Evolutionary conservation across 2,888 invertebrate genomes (phyloP).

Genomic region (Campoplex capitator): DNA sequence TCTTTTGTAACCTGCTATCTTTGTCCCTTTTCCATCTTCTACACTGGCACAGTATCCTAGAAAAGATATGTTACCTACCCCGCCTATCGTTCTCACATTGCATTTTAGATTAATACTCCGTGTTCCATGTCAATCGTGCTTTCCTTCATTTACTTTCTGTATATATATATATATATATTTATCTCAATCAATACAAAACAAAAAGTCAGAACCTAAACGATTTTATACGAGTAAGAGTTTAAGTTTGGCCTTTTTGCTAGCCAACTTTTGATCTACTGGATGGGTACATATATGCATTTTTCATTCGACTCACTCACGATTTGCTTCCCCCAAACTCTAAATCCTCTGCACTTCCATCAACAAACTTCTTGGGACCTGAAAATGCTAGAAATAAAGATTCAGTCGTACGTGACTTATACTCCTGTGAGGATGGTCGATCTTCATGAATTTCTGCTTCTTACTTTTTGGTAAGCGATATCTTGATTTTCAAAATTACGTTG

Average conservation of each 20-base stretch:
- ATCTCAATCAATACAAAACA: not conserved
- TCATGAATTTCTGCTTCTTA: constrained; percentile 74
- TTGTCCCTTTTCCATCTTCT: constrained; percentile 34
- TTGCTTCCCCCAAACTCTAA: not conserved
- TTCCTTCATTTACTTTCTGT: not conserved
- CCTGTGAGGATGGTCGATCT: constrained; percentile 74
- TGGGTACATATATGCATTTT: not conserved
- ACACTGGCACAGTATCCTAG: constrained; percentile 42
- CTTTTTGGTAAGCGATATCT: constrained; percentile 72
- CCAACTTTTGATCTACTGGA: not conserved
- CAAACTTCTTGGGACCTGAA: constrained; percentile 28
- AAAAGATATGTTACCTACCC: constrained; percentile 52
- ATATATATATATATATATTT: not conserved
- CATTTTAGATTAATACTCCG: constrained; percentile 52
- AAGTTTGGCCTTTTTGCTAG: not conserved
- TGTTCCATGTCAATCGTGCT: constrained; percentile 54
- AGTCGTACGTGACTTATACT: constrained; percentile 64
- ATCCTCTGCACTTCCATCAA: constrained; percentile 35
- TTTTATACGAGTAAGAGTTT: not conserved
- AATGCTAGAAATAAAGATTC: constrained; percentile 66
- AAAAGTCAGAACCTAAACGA: not conserved
- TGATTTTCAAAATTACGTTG: not conserved
- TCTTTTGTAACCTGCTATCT: not conserved
- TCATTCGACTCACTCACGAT: constrained; percentile 18
- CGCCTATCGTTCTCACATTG: constrained; percentile 53